These are phyloP conservation scores for Metallyticus violacea DNA, from an alignment of 2,888 invertebrate genomes.

Conservation along the genomic window DNA sequence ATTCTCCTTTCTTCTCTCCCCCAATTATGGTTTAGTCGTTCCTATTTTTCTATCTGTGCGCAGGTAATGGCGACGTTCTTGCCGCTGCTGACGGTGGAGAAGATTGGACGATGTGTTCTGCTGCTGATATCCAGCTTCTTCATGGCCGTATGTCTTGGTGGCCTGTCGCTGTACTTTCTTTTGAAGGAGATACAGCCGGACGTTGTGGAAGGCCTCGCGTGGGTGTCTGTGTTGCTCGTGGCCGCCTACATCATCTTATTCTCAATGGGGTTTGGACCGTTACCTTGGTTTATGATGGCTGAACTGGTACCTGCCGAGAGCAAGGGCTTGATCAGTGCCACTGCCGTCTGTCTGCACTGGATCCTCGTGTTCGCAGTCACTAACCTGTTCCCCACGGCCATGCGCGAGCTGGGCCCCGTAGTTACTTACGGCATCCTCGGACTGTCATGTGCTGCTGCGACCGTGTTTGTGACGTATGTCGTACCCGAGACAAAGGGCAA, in stretches of 20 bases:
- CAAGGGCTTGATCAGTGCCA: conserved; percentile 68
- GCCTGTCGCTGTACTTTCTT: conserved; percentile 72
- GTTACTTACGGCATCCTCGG: conserved; percentile 23
- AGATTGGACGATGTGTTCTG: conserved; percentile 69
- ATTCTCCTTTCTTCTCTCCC: no score
- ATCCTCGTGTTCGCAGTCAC: conserved; percentile 69
- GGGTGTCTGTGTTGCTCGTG: conserved; percentile 66
- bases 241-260: conserved; percentile 65
- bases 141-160: conserved; percentile 66
- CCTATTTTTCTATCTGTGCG: not conserved
- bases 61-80: conserved; percentile 56
- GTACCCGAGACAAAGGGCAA: conserved; percentile 28
- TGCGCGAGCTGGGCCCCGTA: not conserved
- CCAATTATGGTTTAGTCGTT: not conserved
- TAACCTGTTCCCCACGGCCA: conserved; percentile 55
- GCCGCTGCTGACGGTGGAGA: conserved; percentile 73
- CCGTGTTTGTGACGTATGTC: conserved; percentile 21
- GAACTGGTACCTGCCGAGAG: conserved; percentile 72
- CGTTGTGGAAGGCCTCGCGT: conserved; percentile 58
- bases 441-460: conserved; percentile 9
- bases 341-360: conserved; percentile 57
- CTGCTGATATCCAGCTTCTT: conserved; percentile 68
- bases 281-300: conserved; percentile 78
- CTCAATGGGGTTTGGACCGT: conserved; percentile 72
- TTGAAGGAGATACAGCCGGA: conserved; percentile 40